phyloP scores from a whole-genome alignment of 2,888 invertebrate genomes.

The Lochmaea crataegi region DNA sequence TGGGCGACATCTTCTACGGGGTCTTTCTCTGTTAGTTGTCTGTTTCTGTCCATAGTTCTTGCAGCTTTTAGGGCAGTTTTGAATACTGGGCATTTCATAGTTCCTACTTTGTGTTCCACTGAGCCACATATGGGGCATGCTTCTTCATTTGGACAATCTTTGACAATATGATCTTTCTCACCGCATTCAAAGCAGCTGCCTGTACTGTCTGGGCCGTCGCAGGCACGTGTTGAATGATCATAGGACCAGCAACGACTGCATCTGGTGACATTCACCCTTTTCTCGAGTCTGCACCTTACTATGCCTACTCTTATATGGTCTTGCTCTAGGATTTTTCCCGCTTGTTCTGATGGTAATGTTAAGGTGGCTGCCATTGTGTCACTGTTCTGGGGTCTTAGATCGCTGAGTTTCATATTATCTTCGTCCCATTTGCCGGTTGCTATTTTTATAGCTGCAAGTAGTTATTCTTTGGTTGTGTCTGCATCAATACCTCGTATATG shows the following conservation, averaged over 20 bases:
- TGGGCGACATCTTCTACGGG: neutral
- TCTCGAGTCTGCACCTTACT: neutral
- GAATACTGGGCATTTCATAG: neutral
- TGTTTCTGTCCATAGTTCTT: neutral
- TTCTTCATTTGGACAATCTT: neutral
- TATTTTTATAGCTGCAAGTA: neutral
- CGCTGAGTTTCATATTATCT: neutral
- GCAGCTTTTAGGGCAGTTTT: neutral
- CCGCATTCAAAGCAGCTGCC: constrained; percentile 9
- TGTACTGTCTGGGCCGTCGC: neutral
- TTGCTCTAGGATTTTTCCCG: no score
- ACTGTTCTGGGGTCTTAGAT: neutral
- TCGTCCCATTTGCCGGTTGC: constrained; percentile 9
- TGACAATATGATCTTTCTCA: constrained; percentile 6
- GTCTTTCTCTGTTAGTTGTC: neutral
- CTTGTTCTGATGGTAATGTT: neutral
- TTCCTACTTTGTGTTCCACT: neutral
- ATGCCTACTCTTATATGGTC: neutral
- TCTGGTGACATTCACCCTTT: neutral
- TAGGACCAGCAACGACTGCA: neutral
- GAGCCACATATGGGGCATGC: neutral
- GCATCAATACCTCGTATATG: no score
- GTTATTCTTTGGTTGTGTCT: constrained; percentile 29
- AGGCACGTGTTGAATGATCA: neutral
- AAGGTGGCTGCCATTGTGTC: neutral